These are phyloP conservation scores for Acropora yongei DNA, from an alignment of 64 coral and sea anemone genomes.

Conservation along the genomic window DNA sequence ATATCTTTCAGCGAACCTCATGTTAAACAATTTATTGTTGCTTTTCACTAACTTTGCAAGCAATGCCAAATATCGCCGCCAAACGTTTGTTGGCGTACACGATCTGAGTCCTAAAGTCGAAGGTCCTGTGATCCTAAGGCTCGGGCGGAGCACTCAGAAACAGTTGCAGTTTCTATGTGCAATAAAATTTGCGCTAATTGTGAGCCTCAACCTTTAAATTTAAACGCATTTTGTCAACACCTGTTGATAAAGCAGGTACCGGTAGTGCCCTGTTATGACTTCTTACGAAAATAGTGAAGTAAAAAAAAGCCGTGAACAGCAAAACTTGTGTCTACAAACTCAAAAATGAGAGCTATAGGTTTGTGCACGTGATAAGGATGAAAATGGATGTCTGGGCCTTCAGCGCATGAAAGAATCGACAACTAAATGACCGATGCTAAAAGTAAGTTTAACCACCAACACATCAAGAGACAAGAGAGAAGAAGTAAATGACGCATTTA, in stretches of 20 bases:
- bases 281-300: neutral
- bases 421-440: neutral
- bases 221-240: neutral
- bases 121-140: too few species aligned
- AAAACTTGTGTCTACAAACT: neutral
- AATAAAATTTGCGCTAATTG: too few species aligned
- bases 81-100: too few species aligned
- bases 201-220: too few species aligned
- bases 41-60: too few species aligned
- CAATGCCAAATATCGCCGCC: too few species aligned
- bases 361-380: neutral
- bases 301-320: neutral
- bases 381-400: neutral
- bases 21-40: too few species aligned
- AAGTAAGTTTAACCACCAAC: neutral
- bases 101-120: too few species aligned
- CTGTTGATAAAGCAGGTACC: constrained; percentile 30
- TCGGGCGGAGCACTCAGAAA: too few species aligned
- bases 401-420: neutral
- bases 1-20: too few species aligned
- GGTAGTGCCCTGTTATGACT: neutral
- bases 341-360: neutral
- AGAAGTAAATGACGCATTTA: neutral
- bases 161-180: too few species aligned
- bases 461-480: neutral